Conservation (phyloP, 1,140 invertebrate species). For the Bactericera cockerelli region DNA sequence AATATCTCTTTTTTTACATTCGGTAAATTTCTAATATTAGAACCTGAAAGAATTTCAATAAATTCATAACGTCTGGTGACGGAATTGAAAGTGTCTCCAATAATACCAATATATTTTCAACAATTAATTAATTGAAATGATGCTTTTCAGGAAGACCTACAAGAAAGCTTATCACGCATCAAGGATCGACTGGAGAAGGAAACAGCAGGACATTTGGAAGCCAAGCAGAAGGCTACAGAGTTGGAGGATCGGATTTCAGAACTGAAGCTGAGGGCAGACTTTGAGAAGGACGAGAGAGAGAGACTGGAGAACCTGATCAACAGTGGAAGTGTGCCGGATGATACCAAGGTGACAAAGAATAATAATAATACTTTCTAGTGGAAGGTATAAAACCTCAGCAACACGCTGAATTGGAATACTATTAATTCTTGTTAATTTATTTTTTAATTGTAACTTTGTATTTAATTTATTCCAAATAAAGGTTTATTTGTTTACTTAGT, state of each 20-base stretch:
- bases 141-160: conserved; percentile 64
- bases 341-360: conserved; percentile 62
- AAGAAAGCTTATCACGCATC: conserved; percentile 62
- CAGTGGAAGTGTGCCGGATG: conserved; percentile 78
- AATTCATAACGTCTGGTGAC: too few species aligned
- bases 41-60: too few species aligned
- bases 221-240: conserved; percentile 58
- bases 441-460: too few species aligned
- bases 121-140: too few species aligned
- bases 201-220: conserved; percentile 69
- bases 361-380: neutral
- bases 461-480: too few species aligned
- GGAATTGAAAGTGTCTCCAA: too few species aligned
- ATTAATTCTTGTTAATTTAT: conserved; percentile 17
- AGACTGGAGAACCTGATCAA: conserved; percentile 71
- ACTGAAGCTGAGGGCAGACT: conserved; percentile 54
- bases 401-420: too few species aligned
- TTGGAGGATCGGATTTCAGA: conserved; percentile 57
- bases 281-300: conserved; percentile 63
- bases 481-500: too few species aligned
- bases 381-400: too few species aligned
- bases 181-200: conserved; percentile 84
- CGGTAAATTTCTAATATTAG: too few species aligned
- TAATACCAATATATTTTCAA: too few species aligned
- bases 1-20: too few species aligned